Conservation (phyloP, 2,113 vertebrate genomes). For the Hymenochirus boettgeri region DNA sequence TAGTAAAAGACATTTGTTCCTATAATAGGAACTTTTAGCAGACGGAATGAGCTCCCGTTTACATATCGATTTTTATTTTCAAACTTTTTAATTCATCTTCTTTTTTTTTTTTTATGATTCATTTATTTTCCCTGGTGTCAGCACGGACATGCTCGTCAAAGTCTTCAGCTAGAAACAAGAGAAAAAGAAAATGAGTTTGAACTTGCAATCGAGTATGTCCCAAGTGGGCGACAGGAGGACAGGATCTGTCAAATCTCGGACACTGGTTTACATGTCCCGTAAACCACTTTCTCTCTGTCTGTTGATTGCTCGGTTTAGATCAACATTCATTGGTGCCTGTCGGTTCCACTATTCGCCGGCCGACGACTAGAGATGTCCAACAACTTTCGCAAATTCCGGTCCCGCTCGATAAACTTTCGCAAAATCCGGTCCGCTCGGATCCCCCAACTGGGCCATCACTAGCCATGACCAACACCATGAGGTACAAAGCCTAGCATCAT, state of each 20-base stretch:
- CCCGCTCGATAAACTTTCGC: too few species aligned
- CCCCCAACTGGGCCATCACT: too few species aligned
- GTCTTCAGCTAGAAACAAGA: constrained; percentile 44
- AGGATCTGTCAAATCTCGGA: background rate
- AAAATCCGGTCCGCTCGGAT: too few species aligned
- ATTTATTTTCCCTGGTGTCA: constrained; percentile 34
- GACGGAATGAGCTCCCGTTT: background rate
- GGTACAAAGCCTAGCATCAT: too few species aligned
- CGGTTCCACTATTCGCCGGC: too few species aligned
- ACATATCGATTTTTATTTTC: constrained; percentile 28
- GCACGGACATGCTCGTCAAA: constrained; percentile 44
- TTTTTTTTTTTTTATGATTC: too few species aligned
- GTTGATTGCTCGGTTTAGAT: constrained; percentile 4
- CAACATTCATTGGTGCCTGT: too few species aligned
- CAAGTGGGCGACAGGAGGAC: constrained; percentile 10
- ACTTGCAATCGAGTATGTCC: constrained; percentile 20
- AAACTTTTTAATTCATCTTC: constrained; percentile 40
- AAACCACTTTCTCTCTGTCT: background rate
- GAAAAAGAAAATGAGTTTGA: constrained; percentile 45
- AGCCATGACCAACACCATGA: too few species aligned
- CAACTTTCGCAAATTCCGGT: too few species aligned
- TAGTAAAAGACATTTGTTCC: background rate
- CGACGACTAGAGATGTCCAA: too few species aligned
- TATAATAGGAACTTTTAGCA: background rate
- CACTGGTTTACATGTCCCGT: background rate